Percentiles rank a stretch among this genome's conserved stretches.
Conservation (phyloP, 2,797 vertebrate genomes). For the Acipenser ruthenus region DNA sequence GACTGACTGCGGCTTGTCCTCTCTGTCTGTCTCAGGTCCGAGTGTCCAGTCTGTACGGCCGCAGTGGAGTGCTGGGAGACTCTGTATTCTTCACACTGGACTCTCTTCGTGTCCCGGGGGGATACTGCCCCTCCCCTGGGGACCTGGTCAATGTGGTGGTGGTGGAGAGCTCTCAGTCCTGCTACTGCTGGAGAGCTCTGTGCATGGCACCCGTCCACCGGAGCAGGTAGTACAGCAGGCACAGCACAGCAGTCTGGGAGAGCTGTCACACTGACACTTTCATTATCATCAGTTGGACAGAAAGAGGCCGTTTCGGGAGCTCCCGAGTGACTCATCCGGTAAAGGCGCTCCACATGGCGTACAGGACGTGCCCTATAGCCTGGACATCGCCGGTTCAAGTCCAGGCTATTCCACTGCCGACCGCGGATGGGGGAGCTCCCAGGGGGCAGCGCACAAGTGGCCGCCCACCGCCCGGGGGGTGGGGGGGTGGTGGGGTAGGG, state of each 20-base stretch:
- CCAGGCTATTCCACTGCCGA: no score
- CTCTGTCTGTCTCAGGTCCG: slow-evolving; percentile 53
- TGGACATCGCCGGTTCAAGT: no score
- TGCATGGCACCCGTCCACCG: slow-evolving; percentile 68
- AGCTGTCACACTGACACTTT: no score
- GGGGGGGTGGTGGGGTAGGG: no score
- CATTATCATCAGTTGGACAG: no score
- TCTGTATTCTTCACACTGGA: slow-evolving; percentile 81
- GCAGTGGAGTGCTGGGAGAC: slow-evolving; percentile 72
- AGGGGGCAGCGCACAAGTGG: no score
- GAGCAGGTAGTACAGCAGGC: slow-evolving; percentile 47
- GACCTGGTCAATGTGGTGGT: slow-evolving; percentile 77
- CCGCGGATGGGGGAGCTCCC: no score
- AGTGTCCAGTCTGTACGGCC: slow-evolving; percentile 68
- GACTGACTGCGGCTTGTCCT: not conserved
- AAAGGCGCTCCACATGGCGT: not conserved
- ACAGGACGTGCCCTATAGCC: no score
- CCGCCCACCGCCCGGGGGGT: no score
- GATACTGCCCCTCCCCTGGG: slow-evolving; percentile 59
- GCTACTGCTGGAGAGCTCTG: slow-evolving; percentile 83
- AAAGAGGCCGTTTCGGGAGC: no score
- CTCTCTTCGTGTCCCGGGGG: slow-evolving; percentile 66
- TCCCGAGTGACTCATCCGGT: no score
- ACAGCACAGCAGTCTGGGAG: not conserved
- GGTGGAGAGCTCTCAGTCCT: slow-evolving; percentile 85